Conservation (phyloP, 2,888 invertebrate genomes). For the Eilema griseolum region DNA sequence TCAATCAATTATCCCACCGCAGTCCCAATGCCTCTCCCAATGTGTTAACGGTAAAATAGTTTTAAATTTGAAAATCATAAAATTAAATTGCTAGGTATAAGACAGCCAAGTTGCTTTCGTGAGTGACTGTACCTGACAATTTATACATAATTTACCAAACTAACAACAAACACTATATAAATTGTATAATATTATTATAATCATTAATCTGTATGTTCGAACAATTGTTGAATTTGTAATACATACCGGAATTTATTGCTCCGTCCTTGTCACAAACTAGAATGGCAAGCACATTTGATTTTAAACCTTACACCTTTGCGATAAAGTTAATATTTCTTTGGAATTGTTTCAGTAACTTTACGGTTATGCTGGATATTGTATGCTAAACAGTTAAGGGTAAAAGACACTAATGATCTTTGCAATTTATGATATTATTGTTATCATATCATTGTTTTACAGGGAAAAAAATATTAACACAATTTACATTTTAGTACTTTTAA, state of each 20-base stretch:
- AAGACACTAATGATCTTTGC: constrained; percentile 1
- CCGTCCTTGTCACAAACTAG: constrained; percentile 43
- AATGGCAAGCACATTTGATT: constrained; percentile 17
- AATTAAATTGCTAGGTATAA: background rate
- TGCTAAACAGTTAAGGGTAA: constrained; percentile 15
- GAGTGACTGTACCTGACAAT: constrained; percentile 11
- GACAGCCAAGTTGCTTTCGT: background rate
- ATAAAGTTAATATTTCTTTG: constrained; percentile 22
- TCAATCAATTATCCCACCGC: no score
- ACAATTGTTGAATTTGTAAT: constrained; percentile 54
- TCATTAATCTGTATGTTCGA: constrained; percentile 48
- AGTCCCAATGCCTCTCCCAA: no score
- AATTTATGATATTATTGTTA: constrained; percentile 2
- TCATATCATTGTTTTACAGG: background rate
- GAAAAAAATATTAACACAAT: background rate
- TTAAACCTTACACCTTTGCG: constrained; percentile 18
- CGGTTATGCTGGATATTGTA: constrained; percentile 18
- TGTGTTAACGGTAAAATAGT: no score
- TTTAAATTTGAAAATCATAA: background rate
- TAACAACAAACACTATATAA: constrained; percentile 36
- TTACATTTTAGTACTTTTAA: background rate
- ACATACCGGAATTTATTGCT: constrained; percentile 47
- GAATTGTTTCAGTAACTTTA: background rate
- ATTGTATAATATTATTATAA: constrained; percentile 42
- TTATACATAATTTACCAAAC: constrained; percentile 43